Base-by-base conservation (phyloP, 2,113 vertebrate genomes). In the Phylloscopus whistleri region DNA sequence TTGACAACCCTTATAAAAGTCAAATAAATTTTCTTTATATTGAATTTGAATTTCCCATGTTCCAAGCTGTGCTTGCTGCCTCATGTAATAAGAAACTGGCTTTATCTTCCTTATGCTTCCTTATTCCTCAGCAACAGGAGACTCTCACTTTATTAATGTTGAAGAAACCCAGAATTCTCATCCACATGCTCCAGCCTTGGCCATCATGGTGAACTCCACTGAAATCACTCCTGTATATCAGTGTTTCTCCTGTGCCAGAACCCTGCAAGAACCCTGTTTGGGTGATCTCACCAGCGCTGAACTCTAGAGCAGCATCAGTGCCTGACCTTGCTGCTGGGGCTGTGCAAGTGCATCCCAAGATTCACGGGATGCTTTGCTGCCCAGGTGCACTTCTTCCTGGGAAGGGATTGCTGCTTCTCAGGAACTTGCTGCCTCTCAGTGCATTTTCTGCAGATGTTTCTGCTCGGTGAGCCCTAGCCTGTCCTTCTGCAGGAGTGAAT, bases 261-360 rank as follows among this genome's bases (percentile, higher is more conserved):
- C 10, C 13, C 22, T 46, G 33, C 16, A 30, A n/a, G n/a, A n/a
- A n/a, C n/a, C n/a, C 15, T 23, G 5, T 13, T 69, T 0, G 0
- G 24, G 7, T 37, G 11, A 11, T 46, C 30, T 74, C 41, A 64
- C 13, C 0, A 0, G 14, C 43, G 17, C 11, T 48, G 9, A 60
- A 17, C 33, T 60, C 8, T 5, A 6, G 37, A 66, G 7, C 35
- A 69, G 26, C 26, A 68, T 59, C 31, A 7, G 30, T 64, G 39
- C 13, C 39, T 48, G 26, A 11, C 12, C 13, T 46, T 58, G n/a
- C 13, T 55, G 30, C 39, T 64, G 22, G 17, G 5, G 7, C 9
- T 31, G 3, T 35, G 35, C 7, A 46, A 22, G 16, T 41, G 3
- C 14, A 81, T 39, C 16, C 21, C 3, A 2, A 23, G 7, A 8